A percentile compares a stretch with the other conserved stretches of the same genome.
Conservation (phyloP, 2,113 vertebrate genomes). For the Falcunculus frontatus region DNA sequence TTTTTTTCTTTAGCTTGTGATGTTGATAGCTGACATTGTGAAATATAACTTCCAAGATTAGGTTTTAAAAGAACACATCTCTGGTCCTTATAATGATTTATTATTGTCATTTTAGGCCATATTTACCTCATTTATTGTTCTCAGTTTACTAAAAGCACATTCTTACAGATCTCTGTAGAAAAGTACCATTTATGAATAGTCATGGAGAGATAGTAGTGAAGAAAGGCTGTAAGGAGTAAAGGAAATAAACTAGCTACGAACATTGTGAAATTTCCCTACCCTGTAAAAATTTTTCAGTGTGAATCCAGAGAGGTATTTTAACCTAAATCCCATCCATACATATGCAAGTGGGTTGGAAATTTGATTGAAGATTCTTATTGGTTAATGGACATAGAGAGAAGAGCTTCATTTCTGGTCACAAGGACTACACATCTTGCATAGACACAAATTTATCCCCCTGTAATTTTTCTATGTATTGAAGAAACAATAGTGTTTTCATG, state of each 20-base stretch:
- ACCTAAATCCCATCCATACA: neutral
- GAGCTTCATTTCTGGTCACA: neutral
- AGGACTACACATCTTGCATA: neutral
- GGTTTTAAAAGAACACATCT: neutral
- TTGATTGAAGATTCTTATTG: neutral
- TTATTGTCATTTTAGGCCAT: neutral
- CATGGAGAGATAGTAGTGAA: neutral
- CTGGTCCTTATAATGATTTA: neutral
- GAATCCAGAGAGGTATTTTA: neutral
- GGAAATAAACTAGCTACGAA: neutral
- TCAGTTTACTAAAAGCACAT: neutral
- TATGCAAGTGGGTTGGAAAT: neutral
- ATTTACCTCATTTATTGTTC: neutral
- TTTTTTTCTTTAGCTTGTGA: neutral
- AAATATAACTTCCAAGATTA: neutral
- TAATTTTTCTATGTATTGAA: neutral
- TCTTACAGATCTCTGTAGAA: neutral
- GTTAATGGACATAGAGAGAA: neutral
- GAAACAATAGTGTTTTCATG: rapidly evolving
- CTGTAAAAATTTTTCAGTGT: neutral
- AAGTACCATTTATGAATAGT: neutral
- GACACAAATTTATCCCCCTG: neutral
- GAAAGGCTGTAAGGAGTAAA: neutral
- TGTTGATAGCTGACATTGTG: rapidly evolving
- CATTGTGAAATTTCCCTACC: neutral